Evolutionary conservation across 2,888 invertebrate species (phyloP), one percentile per base, ranked within the genome.

Genomic region (Andrena chrysosceles): DNA sequence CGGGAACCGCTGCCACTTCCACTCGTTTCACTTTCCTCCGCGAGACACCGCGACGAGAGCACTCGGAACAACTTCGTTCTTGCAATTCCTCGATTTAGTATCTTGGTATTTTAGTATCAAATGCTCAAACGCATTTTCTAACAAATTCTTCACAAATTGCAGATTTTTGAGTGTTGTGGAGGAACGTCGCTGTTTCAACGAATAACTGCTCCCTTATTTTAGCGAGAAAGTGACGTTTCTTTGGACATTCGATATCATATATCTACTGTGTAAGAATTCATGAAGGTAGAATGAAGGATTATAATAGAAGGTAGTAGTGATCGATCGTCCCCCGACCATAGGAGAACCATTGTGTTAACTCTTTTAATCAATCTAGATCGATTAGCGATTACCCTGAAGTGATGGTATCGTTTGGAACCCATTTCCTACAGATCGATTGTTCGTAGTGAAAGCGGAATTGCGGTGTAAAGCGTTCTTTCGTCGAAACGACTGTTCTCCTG

Each of bases 401-500:
- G 72, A 66, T 26, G 71, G 26, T 72, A 77, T 78, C 76, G 54
- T 59, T 78, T 48, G 54, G 73, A 62, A 63, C 42, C 74, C 62
- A 77, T 77, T 81, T 67, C 42, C 66, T 31, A 33, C 26, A 13
- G 72, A 60, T 79, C 69, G 75, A 86, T 67, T 63, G 35, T 23
- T 64, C 26, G 56, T 59, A 59, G 20, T 16, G 6, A 59, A 76
- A 75, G 71, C 26, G 69, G 78, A 73, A 78, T 20, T 62, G 48
- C 26, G 23, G 3, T 56, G 54, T 76, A 73, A 81, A 85, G 59
- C 70, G 35, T 59, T n/a, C 52, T 33, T 31, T n/a, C 35, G 49
- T 52, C 54, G 26, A 52, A 16, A 35, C 49, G 33, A 16, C 23
- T 35, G 13, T 10, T 23, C 13, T 42, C 2, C 10, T 7, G 31